A percentile compares a stretch with the other conserved stretches of the same genome.
These are phyloP conservation scores for Rhagonycha fulva DNA, from an alignment of 2,888 invertebrate species.

Conservation along the genomic window DNA sequence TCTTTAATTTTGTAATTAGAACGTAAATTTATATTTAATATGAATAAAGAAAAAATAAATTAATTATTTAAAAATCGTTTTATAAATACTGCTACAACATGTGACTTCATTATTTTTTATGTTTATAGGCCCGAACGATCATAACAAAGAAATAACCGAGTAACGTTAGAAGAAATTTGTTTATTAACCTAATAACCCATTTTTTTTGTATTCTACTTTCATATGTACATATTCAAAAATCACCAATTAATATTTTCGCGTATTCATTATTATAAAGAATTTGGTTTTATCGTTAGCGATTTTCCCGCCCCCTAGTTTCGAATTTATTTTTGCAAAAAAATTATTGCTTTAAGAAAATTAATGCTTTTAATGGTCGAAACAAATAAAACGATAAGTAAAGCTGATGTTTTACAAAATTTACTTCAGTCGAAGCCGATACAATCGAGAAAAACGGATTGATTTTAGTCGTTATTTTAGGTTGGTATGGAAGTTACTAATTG, in stretches of 20 bases:
- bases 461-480: background rate
- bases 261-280: background rate
- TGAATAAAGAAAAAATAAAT: background rate
- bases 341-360: background rate
- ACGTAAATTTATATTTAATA: background rate
- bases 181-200: background rate
- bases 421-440: fast-evolving
- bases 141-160: background rate
- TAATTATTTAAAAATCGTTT: background rate
- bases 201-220: background rate
- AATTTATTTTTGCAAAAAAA: background rate
- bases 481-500: background rate
- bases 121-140: background rate
- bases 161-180: background rate
- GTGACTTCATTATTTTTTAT: background rate
- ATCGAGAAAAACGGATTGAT: background rate
- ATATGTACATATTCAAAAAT: background rate
- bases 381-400: background rate
- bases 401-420: background rate
- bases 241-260: background rate
- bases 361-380: background rate
- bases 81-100: background rate
- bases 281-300: background rate
- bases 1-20: background rate
- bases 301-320: background rate